phyloP scores from a whole-genome alignment of 2,888 invertebrate genomes.

The Drosophila mercatorum region DNA sequence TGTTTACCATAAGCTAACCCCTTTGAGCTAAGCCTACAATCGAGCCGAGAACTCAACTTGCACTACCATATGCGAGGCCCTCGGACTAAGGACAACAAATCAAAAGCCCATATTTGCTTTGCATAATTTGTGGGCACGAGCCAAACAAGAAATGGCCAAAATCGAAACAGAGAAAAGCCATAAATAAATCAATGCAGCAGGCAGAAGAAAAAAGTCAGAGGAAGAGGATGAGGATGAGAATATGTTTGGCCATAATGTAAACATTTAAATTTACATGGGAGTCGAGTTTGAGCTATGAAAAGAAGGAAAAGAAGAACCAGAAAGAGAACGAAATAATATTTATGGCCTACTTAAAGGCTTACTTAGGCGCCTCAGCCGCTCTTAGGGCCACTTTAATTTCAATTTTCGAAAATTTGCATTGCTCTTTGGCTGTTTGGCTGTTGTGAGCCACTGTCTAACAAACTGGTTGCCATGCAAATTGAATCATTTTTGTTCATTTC shows the following conservation, averaged over 20 bases:
- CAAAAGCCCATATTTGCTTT: constrained; percentile 51
- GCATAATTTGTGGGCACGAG: constrained; percentile 54
- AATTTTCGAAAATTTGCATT: constrained; percentile 56
- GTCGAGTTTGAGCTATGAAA: constrained; percentile 14
- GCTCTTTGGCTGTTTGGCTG: constrained; percentile 23
- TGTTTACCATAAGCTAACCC: not conserved
- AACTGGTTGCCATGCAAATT: constrained; percentile 67
- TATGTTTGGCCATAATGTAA: constrained; percentile 59
- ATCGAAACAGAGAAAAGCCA: constrained; percentile 22
- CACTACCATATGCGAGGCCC: not conserved
- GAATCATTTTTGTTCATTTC: constrained; percentile 63
- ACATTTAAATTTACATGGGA: constrained; percentile 55
- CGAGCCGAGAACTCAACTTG: constrained; percentile 12
- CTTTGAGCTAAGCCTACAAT: no score
- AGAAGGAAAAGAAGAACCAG: not conserved
- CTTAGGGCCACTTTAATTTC: constrained; percentile 67
- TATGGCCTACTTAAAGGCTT: constrained; percentile 66
- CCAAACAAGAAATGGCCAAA: constrained; percentile 13
- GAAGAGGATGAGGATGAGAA: constrained; percentile 14
- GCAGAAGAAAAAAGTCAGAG: not conserved
- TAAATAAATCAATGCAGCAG: constrained; percentile 60
- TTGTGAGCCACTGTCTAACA: constrained; percentile 33
- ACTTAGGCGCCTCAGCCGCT: constrained; percentile 39
- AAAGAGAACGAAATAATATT: constrained; percentile 31
- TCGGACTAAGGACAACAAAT: constrained; percentile 25